Conservation (phyloP, 2,888 invertebrate species). For the Eupithecia subumbrata region DNA sequence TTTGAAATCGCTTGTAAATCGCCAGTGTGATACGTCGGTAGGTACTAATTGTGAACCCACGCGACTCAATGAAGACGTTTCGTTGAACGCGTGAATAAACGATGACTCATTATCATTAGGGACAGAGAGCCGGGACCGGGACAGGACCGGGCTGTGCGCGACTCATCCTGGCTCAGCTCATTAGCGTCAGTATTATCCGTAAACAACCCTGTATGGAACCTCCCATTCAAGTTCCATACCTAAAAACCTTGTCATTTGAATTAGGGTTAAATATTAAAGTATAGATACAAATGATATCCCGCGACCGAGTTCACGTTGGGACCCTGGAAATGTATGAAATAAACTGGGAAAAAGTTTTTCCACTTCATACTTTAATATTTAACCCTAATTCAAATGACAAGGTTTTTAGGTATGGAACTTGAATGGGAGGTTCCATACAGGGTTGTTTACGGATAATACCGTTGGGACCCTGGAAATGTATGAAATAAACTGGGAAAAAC, state of each 20-base stretch:
- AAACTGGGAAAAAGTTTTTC: background rate
- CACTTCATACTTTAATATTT: background rate
- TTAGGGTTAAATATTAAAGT: background rate
- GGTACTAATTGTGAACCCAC: background rate
- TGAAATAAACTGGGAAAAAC: no score
- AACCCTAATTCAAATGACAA: background rate
- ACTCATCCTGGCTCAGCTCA: conserved; percentile 22
- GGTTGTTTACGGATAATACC: conserved; percentile 1
- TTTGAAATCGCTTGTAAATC: no score
- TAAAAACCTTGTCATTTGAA: background rate
- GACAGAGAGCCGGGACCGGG: background rate
- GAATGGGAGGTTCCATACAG: background rate
- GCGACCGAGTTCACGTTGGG: background rate
- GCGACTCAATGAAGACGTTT: background rate
- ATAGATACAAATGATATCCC: background rate
- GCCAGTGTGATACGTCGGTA: no score
- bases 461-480: no score
- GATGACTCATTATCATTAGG: conserved; percentile 15
- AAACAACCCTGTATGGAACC: background rate
- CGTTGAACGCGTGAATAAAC: conserved; percentile 13
- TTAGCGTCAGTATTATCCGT: conserved; percentile 14
- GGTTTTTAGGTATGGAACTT: background rate
- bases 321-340: background rate
- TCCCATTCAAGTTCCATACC: background rate
- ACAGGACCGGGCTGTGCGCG: background rate